phyloP scores from a whole-genome alignment of 2,113 vertebrate species.

The Sorex fumeus region DNA sequence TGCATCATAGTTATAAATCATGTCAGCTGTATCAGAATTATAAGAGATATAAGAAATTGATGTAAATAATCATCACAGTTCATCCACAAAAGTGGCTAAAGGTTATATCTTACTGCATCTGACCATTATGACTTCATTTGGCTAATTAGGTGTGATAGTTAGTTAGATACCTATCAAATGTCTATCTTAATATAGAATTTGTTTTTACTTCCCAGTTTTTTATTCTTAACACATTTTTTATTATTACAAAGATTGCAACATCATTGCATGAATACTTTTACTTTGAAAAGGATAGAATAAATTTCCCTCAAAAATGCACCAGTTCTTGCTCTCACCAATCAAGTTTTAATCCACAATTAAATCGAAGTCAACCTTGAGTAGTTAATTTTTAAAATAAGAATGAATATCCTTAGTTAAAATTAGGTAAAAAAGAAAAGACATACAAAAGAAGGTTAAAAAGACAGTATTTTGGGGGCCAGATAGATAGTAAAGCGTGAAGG shows the following conservation, averaged over 20 bases:
- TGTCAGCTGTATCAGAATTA: background rate
- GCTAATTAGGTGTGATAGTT: conserved; percentile 1
- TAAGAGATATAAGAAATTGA: background rate
- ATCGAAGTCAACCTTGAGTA: conserved; percentile 1
- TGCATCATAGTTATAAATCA: background rate
- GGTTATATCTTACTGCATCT: background rate
- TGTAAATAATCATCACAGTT: background rate
- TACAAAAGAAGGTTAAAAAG: too few relatives aligned
- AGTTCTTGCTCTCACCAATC: background rate
- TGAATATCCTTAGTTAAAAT: background rate
- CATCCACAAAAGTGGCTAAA: background rate
- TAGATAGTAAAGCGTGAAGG: too few relatives aligned
- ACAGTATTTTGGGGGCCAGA: too few relatives aligned
- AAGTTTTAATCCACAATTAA: background rate
- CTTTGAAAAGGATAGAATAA: conserved; percentile 29
- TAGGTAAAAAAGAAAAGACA: too few relatives aligned
- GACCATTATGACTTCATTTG: background rate
- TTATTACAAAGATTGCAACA: background rate
- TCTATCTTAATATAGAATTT: too few relatives aligned
- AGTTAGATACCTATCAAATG: background rate
- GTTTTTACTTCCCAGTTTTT: background rate
- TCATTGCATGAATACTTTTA: background rate
- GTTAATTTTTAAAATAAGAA: conserved; percentile 1
- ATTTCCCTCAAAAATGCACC: background rate
- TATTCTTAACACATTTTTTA: background rate